These are phyloP conservation scores for Temnothorax unifasciatus DNA, from an alignment of 2,888 invertebrate species.

Conservation along the genomic window DNA sequence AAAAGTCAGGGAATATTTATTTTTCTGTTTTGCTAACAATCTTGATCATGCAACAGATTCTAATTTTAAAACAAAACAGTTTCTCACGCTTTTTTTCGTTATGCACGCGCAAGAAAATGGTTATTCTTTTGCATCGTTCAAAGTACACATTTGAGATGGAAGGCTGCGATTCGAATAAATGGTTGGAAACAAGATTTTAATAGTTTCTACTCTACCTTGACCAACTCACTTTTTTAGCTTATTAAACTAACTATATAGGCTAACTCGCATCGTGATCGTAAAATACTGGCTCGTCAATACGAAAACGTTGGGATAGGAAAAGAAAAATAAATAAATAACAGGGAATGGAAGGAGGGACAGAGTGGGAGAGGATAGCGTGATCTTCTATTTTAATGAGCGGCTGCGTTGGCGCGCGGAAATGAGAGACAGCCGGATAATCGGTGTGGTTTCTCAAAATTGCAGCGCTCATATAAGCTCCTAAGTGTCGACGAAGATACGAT, in stretches of 20 bases:
- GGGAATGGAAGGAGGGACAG: background rate
- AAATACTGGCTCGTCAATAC: background rate
- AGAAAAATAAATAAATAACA: background rate
- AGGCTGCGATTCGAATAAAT: constrained; percentile 1
- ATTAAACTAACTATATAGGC: constrained; percentile 29
- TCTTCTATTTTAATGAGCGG: constrained; percentile 29
- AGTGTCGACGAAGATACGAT: constrained; percentile 23
- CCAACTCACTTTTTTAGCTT: constrained; percentile 13
- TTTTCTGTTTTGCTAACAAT: background rate
- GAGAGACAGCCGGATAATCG: constrained; percentile 42
- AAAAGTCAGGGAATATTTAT: background rate
- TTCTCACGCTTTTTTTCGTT: background rate
- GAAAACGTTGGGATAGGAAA: background rate
- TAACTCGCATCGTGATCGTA: background rate
- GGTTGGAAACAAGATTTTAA: constrained; percentile 11
- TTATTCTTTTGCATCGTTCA: constrained; percentile 5
- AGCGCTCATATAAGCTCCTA: constrained; percentile 21
- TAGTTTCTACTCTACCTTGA: background rate
- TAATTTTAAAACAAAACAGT: background rate
- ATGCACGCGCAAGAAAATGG: background rate
- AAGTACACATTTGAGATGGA: background rate
- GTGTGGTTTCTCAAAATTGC: constrained; percentile 17
- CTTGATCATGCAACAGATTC: background rate
- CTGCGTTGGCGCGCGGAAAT: constrained; percentile 30
- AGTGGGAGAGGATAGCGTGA: constrained; percentile 2